phyloP scores from a whole-genome alignment of 1,140 invertebrate genomes.

The Episyrphus balteatus region DNA sequence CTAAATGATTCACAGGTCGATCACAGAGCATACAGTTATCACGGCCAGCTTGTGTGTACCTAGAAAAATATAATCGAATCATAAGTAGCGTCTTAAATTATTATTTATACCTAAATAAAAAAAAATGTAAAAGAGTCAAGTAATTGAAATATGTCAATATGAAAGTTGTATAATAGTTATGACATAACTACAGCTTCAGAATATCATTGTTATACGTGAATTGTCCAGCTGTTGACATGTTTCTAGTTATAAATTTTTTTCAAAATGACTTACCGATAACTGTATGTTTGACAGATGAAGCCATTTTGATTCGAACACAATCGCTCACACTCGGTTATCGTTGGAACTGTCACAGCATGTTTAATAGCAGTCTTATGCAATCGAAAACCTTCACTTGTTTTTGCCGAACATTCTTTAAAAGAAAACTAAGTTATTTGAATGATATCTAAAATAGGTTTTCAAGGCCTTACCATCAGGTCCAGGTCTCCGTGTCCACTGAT shows the following conservation, averaged over 20 bases:
- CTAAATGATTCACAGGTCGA: slow-evolving; percentile 49
- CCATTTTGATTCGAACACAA: slow-evolving; percentile 57
- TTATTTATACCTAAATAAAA: too few relatives aligned
- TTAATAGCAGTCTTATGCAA: slow-evolving; percentile 51
- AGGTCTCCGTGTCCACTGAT: slow-evolving; percentile 27
- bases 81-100: too few relatives aligned
- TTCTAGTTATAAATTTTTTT: too few relatives aligned
- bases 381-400: slow-evolving; percentile 59
- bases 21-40: slow-evolving; percentile 70
- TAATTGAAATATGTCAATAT: too few relatives aligned
- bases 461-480: slow-evolving; percentile 27
- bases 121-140: too few relatives aligned
- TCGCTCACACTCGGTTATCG: slow-evolving; percentile 60
- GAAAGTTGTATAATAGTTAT: too few relatives aligned
- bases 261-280: slow-evolving; percentile 65
- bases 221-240: too few relatives aligned
- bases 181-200: too few relatives aligned
- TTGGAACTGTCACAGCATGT: slow-evolving; percentile 49
- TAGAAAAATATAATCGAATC: not conserved
- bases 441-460: not conserved
- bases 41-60: slow-evolving; percentile 22
- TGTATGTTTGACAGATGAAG: slow-evolving; percentile 62
- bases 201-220: too few relatives aligned
- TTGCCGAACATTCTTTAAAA: slow-evolving; percentile 57
- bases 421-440: not conserved